Conservation (phyloP, 2,113 vertebrate species). For the Callorhinus ursinus region DNA sequence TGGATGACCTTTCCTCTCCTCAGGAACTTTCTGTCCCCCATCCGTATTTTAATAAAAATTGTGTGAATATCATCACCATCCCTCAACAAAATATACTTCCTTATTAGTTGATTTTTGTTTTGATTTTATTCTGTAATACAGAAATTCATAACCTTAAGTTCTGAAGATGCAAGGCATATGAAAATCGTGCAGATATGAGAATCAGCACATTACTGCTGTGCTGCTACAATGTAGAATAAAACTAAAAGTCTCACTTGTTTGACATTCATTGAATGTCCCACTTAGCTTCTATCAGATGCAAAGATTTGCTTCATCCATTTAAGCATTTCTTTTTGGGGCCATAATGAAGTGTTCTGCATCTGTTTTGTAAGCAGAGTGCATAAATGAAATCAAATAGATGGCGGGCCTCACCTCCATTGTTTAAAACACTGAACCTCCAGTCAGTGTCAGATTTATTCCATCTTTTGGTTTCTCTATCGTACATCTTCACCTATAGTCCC, state of each 20-base stretch:
- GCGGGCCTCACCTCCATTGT: constrained; percentile 75
- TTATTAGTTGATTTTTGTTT: background rate
- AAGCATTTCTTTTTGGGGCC: constrained; percentile 72
- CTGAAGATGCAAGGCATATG: constrained; percentile 73
- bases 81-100: background rate
- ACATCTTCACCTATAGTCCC: constrained; percentile 29
- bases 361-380: constrained; percentile 82
- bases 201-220: constrained; percentile 72
- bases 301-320: constrained; percentile 80
- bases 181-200: constrained; percentile 75
- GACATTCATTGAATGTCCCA: constrained; percentile 83
- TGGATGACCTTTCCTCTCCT: background rate
- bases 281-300: constrained; percentile 80
- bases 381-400: constrained; percentile 81
- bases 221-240: constrained; percentile 77
- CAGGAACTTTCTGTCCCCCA: background rate
- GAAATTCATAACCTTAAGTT: constrained; percentile 26
- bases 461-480: background rate
- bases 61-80: background rate
- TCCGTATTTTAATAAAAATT: background rate
- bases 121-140: background rate
- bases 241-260: constrained; percentile 82
- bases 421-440: constrained; percentile 59
- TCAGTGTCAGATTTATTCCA: constrained; percentile 58
- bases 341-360: constrained; percentile 80